These are phyloP conservation scores for Turritopsis rubra DNA, from an alignment of 30 jellyfish, hydroid and myxozoan species.

Conservation along the genomic window DNA sequence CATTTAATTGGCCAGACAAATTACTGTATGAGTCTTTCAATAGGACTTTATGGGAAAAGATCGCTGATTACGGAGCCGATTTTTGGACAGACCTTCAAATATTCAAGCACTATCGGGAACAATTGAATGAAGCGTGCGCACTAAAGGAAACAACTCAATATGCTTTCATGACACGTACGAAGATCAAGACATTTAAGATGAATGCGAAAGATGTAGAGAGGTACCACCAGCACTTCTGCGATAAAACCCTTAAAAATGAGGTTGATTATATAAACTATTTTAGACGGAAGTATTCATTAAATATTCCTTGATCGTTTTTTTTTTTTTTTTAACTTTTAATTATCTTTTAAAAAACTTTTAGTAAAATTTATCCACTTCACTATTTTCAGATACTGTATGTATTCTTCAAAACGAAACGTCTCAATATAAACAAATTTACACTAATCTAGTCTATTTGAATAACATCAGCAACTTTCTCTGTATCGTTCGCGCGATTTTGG, in stretches of 20 bases:
- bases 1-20: background rate
- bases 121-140: background rate
- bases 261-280: background rate
- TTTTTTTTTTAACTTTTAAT: too few relatives aligned
- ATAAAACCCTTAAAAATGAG: background rate
- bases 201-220: background rate
- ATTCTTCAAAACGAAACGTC: too few relatives aligned
- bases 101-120: background rate
- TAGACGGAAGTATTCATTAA: background rate
- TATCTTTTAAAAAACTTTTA: too few relatives aligned
- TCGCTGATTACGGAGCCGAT: background rate
- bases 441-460: too few relatives aligned
- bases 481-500: too few relatives aligned
- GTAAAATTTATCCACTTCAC: too few relatives aligned
- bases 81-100: background rate
- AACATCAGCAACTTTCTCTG: too few relatives aligned
- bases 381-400: too few relatives aligned
- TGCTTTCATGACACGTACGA: background rate
- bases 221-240: background rate
- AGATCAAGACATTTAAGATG: background rate
- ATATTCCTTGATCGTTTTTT: background rate
- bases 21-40: background rate
- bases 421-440: too few relatives aligned
- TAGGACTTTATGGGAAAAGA: background rate
- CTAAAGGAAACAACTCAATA: background rate